Base-by-base conservation (phyloP, 23 tunicate species). In the Oikopleura albicans region DNA sequence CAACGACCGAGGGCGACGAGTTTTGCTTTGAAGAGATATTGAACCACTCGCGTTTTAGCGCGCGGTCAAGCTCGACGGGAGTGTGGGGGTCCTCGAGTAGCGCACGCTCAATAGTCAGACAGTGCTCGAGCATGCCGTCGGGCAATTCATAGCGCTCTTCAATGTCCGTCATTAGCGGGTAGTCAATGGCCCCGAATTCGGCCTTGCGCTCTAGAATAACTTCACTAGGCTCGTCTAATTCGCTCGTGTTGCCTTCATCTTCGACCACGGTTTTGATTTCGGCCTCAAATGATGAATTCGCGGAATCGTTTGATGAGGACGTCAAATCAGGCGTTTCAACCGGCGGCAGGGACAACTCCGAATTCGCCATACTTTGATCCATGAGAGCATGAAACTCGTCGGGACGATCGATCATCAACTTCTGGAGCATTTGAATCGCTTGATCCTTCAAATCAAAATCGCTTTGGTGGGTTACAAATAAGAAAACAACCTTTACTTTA, bases 111-210 rank as follows among this genome's bases (percentile, higher is more conserved):
- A 71, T 34, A 27, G 2, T 31, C 4, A 71, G 28, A 16, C 35
- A 71, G 31, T 16, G 79, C 4, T 71, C 79, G 37, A 12, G 2
- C 27, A 71, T 29, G 79, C 79, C 79, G 2, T 71, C 79, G 4
- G 79, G 79, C 37, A 71, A 37, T 37, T 71, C 79, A 31, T 71
- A 71, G 79, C 35, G 34, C 35, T 71, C 79, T 71, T 71, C 79
- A 2, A 71, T 29, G 31, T 71, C 79, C 37, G 79, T 71, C 79
- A 71, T 71, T 2, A 71, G 35, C 2, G 27, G 27, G 79, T 71
- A 71, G 35, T 29, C 79, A 37, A 2, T 37, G 2, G 79, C 2
- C 36, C 79, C 79, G 37, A 71, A 71, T 34, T 71, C 37, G 33
- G 79, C n/a, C n/a, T n/a, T n/a, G n/a, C n/a, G 79, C 35, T 71